These are phyloP conservation scores for Cliona cf. orientalis DNA, from an alignment of 37 sponge, comb jelly and placozoan genomes.

Conservation along the genomic window DNA sequence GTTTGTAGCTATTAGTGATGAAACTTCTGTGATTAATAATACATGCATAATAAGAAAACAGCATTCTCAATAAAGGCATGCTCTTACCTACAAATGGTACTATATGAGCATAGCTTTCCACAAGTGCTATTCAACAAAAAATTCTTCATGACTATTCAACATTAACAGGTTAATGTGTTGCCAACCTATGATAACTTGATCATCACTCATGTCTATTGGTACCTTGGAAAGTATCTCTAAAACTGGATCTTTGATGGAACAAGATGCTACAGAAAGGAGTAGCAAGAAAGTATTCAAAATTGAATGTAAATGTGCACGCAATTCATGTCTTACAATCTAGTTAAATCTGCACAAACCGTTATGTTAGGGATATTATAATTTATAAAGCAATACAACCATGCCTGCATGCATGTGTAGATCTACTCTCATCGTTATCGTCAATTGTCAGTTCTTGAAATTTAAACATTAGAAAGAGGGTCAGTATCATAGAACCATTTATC, in stretches of 20 bases:
- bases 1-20: conserved; percentile 8
- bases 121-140: background rate
- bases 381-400: no score
- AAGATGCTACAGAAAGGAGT: background rate
- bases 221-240: background rate
- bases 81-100: conserved; percentile 17
- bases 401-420: no score
- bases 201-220: no score
- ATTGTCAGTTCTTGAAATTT: no score
- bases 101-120: conserved; percentile 17
- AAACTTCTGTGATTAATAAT: conserved; percentile 27
- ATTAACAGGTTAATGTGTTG: background rate
- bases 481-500: no score
- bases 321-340: no score
- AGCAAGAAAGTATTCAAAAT: no score
- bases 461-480: no score
- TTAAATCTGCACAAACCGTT: no score
- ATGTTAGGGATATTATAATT: no score
- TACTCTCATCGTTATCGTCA: no score
- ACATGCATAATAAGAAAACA: background rate
- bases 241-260: background rate
- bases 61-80: background rate
- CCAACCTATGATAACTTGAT: background rate
- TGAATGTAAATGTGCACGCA: no score
- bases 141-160: background rate